Percentiles rank a stretch among this genome's conserved stretches.
These are phyloP conservation scores for Pseudotriccus pelzelni DNA, from an alignment of 2,797 vertebrate species.

Conservation along the genomic window DNA sequence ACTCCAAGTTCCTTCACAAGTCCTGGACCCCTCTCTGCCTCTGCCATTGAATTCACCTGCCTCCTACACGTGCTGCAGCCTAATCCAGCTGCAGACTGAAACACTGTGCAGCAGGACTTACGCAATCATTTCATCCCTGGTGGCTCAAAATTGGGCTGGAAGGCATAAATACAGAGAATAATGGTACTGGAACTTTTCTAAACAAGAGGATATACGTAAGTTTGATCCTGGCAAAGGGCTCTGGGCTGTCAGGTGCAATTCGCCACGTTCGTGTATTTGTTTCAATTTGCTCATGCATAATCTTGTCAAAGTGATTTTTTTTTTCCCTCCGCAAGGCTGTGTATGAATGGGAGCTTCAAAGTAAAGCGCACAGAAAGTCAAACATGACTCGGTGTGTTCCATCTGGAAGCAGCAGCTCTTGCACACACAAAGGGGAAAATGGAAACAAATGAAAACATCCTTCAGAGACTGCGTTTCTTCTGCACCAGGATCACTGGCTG, in stretches of 20 bases:
- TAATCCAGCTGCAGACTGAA: background rate
- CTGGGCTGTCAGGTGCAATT: background rate
- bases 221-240: background rate
- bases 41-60: background rate
- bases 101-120: background rate
- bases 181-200: background rate
- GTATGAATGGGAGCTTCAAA: background rate
- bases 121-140: background rate
- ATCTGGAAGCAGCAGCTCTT: background rate
- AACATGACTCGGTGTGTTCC: background rate
- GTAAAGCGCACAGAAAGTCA: background rate
- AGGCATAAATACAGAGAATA: background rate
- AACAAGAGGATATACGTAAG: background rate
- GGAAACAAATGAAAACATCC: conserved; percentile 21
- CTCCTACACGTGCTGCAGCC: background rate
- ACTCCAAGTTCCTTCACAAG: background rate
- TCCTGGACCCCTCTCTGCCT: background rate
- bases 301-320: background rate
- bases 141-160: background rate
- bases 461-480: background rate
- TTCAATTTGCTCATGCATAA: background rate
- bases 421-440: background rate
- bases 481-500: background rate
- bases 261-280: background rate
- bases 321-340: background rate